A percentile compares a stretch with the other conserved stretches of the same genome.
These are phyloP conservation scores for Sarcophaga peregrina DNA, from an alignment of 1,140 invertebrate species.

Conservation along the genomic window DNA sequence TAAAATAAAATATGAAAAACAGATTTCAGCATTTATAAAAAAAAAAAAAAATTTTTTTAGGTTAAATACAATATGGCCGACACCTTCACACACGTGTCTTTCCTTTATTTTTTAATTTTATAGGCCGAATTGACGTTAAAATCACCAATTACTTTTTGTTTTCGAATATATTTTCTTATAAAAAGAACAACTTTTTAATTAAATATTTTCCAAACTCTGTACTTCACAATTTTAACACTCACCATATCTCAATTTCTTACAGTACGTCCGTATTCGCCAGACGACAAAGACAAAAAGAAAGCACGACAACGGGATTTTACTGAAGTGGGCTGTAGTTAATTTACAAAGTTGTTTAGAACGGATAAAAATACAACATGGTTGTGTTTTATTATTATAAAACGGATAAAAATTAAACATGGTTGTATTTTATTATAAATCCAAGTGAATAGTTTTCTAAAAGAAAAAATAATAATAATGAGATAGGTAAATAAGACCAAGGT, in stretches of 20 bases:
- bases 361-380: no score
- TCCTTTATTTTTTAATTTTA: no score
- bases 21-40: not conserved
- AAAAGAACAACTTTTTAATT: no score
- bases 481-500: no score
- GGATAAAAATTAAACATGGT: not conserved
- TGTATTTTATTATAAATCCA: not conserved
- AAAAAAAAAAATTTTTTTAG: not conserved
- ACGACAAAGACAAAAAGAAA: conserved; percentile 63
- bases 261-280: conserved; percentile 58
- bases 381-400: no score
- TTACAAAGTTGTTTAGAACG: not conserved
- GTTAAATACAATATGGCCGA: conserved; percentile 26
- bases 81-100: not conserved
- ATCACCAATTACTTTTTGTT: no score
- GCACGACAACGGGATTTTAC: conserved; percentile 42
- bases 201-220: no score
- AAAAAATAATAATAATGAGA: no score
- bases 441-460: no score
- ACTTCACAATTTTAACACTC: conserved; percentile 44
- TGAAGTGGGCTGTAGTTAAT: conserved; percentile 50
- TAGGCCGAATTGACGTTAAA: no score
- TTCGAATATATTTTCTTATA: no score
- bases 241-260: conserved; percentile 52
- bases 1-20: conserved; percentile 69